A percentile compares a stretch with the other conserved stretches of the same genome.
Conservation (phyloP, 2,797 vertebrate species). For the Pogoniulus pusillus region DNA sequence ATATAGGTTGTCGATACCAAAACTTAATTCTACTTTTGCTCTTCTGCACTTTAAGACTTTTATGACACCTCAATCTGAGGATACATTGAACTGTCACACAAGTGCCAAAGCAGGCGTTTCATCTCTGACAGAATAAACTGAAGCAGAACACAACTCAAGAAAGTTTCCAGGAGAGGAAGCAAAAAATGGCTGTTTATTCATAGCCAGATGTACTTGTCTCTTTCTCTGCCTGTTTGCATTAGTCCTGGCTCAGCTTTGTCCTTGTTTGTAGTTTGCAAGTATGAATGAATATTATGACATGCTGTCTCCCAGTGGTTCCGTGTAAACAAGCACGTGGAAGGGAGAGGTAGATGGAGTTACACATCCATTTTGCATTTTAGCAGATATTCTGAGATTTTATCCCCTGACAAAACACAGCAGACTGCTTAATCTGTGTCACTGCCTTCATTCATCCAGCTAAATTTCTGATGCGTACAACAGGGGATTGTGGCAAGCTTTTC, state of each 20-base stretch:
- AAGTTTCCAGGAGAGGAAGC: conserved; percentile 55
- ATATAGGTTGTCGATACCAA: neutral
- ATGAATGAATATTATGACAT: conserved; percentile 32
- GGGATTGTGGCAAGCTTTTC: neutral
- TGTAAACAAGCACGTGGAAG: conserved; percentile 5
- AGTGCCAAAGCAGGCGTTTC: neutral
- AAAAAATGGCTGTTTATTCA: conserved; percentile 47
- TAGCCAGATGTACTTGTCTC: conserved; percentile 27
- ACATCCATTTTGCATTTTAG: neutral
- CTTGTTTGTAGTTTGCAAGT: conserved; percentile 20
- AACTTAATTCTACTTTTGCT: neutral
- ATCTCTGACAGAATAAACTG: conserved; percentile 11
- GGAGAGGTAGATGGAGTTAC: neutral
- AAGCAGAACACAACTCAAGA: neutral
- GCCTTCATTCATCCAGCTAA: neutral
- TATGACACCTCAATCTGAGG: neutral
- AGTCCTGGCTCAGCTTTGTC: conserved; percentile 1
- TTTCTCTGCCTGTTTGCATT: conserved; percentile 23
- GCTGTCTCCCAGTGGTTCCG: neutral
- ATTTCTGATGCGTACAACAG: neutral
- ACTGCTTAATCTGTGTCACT: neutral
- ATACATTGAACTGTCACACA: neutral
- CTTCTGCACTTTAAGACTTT: neutral
- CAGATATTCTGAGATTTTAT: neutral
- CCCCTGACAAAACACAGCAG: neutral